Evolutionary conservation across 2,797 vertebrate species (phyloP), one percentile per base, ranked within the genome.

Genomic region (Xiphophorus birchmanni): DNA sequence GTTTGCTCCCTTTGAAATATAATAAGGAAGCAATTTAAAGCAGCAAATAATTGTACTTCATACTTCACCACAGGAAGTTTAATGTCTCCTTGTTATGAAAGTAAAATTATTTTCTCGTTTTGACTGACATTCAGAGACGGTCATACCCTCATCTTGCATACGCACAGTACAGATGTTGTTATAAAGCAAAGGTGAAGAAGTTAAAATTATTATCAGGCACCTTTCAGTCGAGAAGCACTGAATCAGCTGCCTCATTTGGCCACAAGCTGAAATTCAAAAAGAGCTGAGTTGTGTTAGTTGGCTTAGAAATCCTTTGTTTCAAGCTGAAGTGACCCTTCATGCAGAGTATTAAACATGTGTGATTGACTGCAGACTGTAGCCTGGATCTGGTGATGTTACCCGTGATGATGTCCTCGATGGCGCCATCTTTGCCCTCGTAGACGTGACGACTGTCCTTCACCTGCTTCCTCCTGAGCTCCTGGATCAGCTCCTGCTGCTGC

Each of bases 401-500:
- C 94, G 98, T 99, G 89, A 99, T 99, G 80, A 99, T 99, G 90
- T 99, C 98, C 89, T 99, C 98, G 8, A 99, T 99, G 29, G 98
- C 97, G 1, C 98, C 98, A 0, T 99, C 98, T 94, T 99, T 99
- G 82, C 98, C 98, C 84, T 99, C 98, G 2, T 99, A 99, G 2
- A 99, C 98, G 3, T 99, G 98, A 80, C 98, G 96, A 91, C 97
- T 99, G 90, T 99, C 98, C 95, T 99, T 99, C 77, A 99, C 98
- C 94, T 99, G 98, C 73, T 98, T 96, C 92, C 93, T 96, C 86
- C 96, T 94, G 88, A 99, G 96, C 94, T 99, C 98, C 1, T 97
- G 96, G 75, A 99, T 99, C 93, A 99, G 93, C 93, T 99, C 98
- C 76, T 98, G 98, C 93, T 99, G 98, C 92, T 99, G 98, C 58